Base-by-base conservation (phyloP, 2,888 invertebrate genomes). In the Pinctada fucata region DNA sequence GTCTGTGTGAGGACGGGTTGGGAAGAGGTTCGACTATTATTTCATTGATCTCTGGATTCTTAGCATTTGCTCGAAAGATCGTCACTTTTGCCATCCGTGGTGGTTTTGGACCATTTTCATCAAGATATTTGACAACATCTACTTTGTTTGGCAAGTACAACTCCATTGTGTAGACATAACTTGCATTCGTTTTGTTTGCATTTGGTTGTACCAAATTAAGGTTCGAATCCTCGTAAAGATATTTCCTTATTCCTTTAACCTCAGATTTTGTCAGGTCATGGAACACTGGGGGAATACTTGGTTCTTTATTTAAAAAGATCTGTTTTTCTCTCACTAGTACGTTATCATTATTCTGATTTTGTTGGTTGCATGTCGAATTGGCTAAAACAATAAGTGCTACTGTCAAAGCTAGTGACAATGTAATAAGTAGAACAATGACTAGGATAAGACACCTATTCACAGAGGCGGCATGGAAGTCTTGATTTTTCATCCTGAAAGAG, bases 11-110 rank as follows among this genome's bases (percentile, higher is more conserved):
- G 13, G 6, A 10, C 13, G 58, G 58, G 6, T 6, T 13, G 13
- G 58, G 58, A 13, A 89, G 76, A 3, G 88, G 88, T 2, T 86
- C 86, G 0, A 90, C 87, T 5, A 83, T 76, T 58, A 85, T 88
- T 72, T 90, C 90, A 66, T 88, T 85, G 2, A 89, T 83, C 16
- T 84, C 82, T 0, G 87, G 86, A 6, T 80, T 84, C 3, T 69
- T 47, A 58, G 69, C 72, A 76, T 89, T 88, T 13, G 89, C 89
- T 48, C 89, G 82, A 75, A 87, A 86, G 65, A 90, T 79, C 0
- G 87, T 72, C 31, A 89, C 88, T 4, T 73, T 80, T 3, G 89
- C 90, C n/a, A 86, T 81, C 49, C 90, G 76, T 1, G 31, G 48
- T 2, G 90, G 90, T 65, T 80, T 76, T 0, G 72, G 67, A 13